A percentile compares a stretch with the other conserved stretches of the same genome.
These are phyloP conservation scores for Spongilla lacustris DNA, from an alignment of 37 sponge, comb jelly and placozoan genomes.

Conservation along the genomic window DNA sequence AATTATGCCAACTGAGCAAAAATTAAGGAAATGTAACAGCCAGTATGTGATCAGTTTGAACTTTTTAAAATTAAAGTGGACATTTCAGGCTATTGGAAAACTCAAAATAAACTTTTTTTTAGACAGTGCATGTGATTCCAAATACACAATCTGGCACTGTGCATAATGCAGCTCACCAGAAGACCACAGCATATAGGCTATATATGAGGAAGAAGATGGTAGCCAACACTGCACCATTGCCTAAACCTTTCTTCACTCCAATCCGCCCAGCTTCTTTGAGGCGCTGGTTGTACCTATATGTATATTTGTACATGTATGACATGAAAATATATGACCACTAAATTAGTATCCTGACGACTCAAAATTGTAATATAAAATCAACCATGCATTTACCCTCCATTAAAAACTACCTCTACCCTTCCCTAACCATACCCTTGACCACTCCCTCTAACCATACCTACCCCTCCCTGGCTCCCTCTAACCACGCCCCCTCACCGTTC, in stretches of 20 bases:
- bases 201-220: slow-evolving; percentile 69
- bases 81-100: too few relatives aligned
- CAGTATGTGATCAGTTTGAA: too few relatives aligned
- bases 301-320: background rate
- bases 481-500: slow-evolving; percentile 27
- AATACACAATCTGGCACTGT: too few relatives aligned
- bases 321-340: slow-evolving; percentile 9
- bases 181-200: slow-evolving; percentile 48
- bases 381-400: too few relatives aligned
- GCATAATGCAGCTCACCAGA: too few relatives aligned
- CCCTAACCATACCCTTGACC: slow-evolving; percentile 7
- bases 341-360: too few relatives aligned
- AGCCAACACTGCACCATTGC: slow-evolving; percentile 49
- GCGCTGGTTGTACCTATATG: slow-evolving; percentile 43
- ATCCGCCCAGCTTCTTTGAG: slow-evolving; percentile 38
- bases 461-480: slow-evolving; percentile 10
- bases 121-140: too few relatives aligned
- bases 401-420: background rate
- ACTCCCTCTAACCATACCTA: slow-evolving; percentile 27
- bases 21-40: too few relatives aligned
- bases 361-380: too few relatives aligned
- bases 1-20: too few relatives aligned
- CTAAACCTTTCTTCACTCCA: slow-evolving; percentile 36
- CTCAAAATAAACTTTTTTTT: too few relatives aligned
- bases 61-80: too few relatives aligned